Base-by-base conservation (phyloP, 2,888 invertebrate genomes). In the Apamea epomidion region DNA sequence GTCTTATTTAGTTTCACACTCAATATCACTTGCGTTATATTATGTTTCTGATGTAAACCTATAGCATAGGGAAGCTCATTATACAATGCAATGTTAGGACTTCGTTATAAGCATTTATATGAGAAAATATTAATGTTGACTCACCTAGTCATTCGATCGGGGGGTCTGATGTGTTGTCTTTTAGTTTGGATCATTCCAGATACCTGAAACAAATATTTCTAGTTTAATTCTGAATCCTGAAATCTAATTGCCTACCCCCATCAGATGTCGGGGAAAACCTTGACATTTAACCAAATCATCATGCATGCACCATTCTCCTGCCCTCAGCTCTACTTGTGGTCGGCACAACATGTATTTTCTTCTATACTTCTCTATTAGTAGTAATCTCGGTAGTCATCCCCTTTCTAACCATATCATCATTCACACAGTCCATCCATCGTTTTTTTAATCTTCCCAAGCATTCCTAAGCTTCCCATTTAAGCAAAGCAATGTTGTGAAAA, bases 111-210 rank as follows among this genome's bases (percentile, higher is more conserved):
- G 83, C 78, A 74, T 37, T 78, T 29, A 64, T 80, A 76, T 88
- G 80, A 70, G 82, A 84, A 84, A 81, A 81, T 84, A 84, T 78
- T 6, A 80, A 75, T 81, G 76, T 54, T 80, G 71, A 77, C 88
- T 92, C 91, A 96, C 97, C 95, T 95, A 92, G 94, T 93, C 96
- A 95, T 95, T 91, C 94, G 95, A 93, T 96, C 95, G 82, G 96
- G 95, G 90, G 95, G 95, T 92, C 92, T 94, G 92, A 94, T 93
- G 86, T 92, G 93, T 87, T 92, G 94, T 87, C 92, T 93, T 88
- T 90, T 93, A 91, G 90, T 91, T 92, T 95, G 93, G 94, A 91
- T 94, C 96, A 97, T 97, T 95, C 95, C 97, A 95, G 92, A 94
- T 93, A 94, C 91, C 97, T 97, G 96, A 76, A 95, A 96, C 92